Evolutionary conservation across 1,140 invertebrate genomes (phyloP).

Genomic region (Trichonephila clavipes): DNA sequence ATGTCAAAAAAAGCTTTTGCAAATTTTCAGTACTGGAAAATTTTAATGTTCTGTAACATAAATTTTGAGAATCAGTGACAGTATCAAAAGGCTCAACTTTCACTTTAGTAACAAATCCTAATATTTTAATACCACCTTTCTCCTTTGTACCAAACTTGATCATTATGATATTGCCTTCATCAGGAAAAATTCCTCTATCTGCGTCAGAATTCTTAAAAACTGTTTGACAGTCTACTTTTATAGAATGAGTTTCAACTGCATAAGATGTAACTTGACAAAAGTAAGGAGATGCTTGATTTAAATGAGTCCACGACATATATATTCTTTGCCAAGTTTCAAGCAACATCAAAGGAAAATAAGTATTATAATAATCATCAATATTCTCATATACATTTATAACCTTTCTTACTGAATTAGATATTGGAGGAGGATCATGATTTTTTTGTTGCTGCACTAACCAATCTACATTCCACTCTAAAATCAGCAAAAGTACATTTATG

Average conservation of each 20-base stretch:
- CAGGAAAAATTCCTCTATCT: conserved; percentile 41
- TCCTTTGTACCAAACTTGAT: conserved; percentile 51
- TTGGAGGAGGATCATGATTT: conserved; percentile 56
- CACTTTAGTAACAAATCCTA: conserved; percentile 55
- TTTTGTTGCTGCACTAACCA: conserved; percentile 66
- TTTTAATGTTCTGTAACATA: neutral
- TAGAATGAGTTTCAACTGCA: neutral
- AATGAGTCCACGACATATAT: conserved; percentile 64
- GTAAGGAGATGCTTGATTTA: conserved; percentile 33
- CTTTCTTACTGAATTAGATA: conserved; percentile 31
- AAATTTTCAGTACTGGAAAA: neutral
- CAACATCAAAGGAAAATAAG: conserved; percentile 61
- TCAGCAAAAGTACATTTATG: conserved; percentile 42
- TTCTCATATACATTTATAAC: conserved; percentile 26
- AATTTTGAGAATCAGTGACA: neutral
- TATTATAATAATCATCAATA: conserved; percentile 65
- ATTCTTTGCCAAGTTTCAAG: conserved; percentile 73
- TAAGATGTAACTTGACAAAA: conserved; percentile 48
- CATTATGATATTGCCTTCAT: conserved; percentile 68
- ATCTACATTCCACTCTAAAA: conserved; percentile 71
- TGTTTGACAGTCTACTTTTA: conserved; percentile 44
- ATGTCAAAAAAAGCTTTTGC: conserved; percentile 44
- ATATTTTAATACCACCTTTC: conserved; percentile 58
- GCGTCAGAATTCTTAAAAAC: neutral
- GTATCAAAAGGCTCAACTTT: conserved; percentile 22